Conservation (phyloP, 2,888 invertebrate genomes). For the Sussaba pulchella region DNA sequence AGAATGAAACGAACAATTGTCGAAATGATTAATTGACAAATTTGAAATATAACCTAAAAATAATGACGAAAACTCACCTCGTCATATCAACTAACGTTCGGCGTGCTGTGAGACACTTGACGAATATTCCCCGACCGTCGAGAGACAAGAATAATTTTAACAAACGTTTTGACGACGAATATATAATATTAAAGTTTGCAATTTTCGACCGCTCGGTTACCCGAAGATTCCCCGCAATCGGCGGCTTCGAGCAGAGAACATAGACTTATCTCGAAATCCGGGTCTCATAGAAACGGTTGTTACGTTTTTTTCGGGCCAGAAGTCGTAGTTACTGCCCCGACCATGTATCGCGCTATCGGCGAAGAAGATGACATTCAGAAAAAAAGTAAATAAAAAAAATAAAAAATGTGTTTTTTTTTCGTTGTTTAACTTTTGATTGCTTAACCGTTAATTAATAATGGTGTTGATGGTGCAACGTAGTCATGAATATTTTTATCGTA, state of each 20-base stretch:
- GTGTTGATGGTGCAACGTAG: no score
- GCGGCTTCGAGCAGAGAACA: constrained; percentile 48
- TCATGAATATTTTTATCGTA: no score
- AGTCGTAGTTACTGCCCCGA: no score
- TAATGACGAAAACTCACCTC: constrained; percentile 61
- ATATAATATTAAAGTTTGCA: constrained; percentile 58
- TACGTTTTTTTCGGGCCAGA: no score
- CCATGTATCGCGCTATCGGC: no score
- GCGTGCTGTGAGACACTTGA: constrained; percentile 33
- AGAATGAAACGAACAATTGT: background rate
- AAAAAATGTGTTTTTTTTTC: no score
- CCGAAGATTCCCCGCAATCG: constrained; percentile 66
- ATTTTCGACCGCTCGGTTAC: constrained; percentile 57
- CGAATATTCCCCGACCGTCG: constrained; percentile 7
- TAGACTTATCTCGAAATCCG: no score
- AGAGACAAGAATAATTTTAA: constrained; percentile 14
- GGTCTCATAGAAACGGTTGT: no score
- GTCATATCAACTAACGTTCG: constrained; percentile 63
- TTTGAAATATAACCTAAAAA: constrained; percentile 59
- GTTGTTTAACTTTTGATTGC: no score
- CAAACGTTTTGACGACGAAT: constrained; percentile 18
- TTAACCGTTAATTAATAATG: no score
- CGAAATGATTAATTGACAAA: constrained; percentile 11
- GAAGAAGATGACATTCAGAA: no score
- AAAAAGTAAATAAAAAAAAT: no score